Conservation (phyloP, 1,140 invertebrate genomes). For the Chironomus striatipennis region DNA sequence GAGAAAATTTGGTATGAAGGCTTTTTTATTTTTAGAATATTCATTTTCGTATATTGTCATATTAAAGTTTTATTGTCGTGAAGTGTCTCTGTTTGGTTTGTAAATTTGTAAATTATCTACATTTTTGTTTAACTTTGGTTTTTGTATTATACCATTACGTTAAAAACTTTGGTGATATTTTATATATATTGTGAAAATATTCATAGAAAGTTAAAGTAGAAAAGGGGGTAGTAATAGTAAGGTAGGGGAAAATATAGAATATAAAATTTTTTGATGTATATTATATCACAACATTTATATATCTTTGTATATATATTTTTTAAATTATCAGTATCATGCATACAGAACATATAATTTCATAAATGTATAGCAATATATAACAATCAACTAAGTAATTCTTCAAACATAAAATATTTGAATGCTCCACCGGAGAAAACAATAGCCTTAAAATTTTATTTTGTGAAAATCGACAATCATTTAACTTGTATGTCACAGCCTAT, state of each 20-base stretch:
- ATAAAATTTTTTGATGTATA: neutral
- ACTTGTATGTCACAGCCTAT: no score
- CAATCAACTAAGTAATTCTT: slow-evolving; percentile 1
- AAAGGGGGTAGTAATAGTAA: neutral
- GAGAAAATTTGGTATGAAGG: no score
- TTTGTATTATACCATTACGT: no score
- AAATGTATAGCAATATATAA: slow-evolving; percentile 6
- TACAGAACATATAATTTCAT: neutral
- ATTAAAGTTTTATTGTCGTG: neutral
- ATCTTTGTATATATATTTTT: neutral
- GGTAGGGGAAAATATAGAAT: neutral
- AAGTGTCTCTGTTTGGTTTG: neutral
- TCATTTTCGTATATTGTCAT: no score
- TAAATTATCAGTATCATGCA: neutral
- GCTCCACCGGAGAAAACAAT: no score
- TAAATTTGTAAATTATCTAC: neutral
- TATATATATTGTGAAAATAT: slow-evolving; percentile 2
- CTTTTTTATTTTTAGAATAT: no score
- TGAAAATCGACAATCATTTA: no score
- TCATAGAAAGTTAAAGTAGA: neutral
- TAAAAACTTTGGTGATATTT: no score
- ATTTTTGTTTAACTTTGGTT: neutral
- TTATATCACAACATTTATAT: slow-evolving; percentile 4
- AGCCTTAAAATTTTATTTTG: no score
- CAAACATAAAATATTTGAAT: no score